These are phyloP conservation scores for Anguilla pacifica DNA, from an alignment of 2,797 vertebrate genomes.

Conservation along the genomic window DNA sequence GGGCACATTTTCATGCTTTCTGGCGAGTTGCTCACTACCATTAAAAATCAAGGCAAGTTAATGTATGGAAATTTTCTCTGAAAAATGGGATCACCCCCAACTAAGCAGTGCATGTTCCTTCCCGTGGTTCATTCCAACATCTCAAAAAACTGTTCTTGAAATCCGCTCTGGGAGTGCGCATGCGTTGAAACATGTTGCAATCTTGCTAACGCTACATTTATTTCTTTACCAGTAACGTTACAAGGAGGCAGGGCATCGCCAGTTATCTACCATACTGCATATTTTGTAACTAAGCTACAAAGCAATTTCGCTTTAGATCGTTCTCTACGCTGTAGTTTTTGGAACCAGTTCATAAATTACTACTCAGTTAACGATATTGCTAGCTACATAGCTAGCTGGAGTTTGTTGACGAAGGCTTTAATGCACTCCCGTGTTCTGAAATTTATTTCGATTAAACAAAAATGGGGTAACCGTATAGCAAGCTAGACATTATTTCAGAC, in stretches of 20 bases:
- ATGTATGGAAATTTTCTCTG: background rate
- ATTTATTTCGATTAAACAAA: conserved; percentile 12
- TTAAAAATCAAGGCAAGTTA: background rate
- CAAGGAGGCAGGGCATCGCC: conserved; percentile 31
- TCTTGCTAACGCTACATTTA: conserved; percentile 43
- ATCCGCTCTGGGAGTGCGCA: conserved; percentile 62
- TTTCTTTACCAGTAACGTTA: conserved; percentile 56
- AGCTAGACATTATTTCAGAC: background rate
- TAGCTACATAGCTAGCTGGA: background rate
- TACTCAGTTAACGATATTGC: background rate
- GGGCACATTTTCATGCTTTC: background rate
- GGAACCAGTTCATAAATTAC: background rate
- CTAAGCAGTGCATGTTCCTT: background rate
- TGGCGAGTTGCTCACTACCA: background rate
- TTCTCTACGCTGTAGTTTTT: background rate
- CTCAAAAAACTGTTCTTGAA: background rate
- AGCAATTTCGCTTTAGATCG: background rate
- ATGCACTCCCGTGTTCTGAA: background rate
- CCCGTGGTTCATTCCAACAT: background rate
- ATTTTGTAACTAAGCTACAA: background rate
- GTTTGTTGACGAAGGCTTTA: background rate
- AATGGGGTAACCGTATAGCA: background rate
- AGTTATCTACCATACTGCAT: background rate
- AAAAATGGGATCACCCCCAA: background rate
- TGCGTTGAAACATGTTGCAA: conserved; percentile 50